Base-by-base conservation (phyloP, 2,888 invertebrate species). In the Lamellibrachia columna region DNA sequence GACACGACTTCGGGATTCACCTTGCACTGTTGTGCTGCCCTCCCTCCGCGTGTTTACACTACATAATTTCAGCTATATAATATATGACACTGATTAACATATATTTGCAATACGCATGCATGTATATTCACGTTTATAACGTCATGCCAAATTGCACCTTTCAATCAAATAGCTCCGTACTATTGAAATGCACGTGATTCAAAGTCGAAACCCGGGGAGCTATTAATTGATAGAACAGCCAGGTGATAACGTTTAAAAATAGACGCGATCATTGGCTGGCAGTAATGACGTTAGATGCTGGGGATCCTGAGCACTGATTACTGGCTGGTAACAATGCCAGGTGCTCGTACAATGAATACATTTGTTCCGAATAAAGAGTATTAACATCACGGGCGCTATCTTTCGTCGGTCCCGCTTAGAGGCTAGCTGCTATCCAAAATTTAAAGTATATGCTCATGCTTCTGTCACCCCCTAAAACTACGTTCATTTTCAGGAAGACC, bases 1-100 rank as follows among this genome's bases (percentile, higher is more conserved):
- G 75, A 75, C 75, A 75, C 75, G 75, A 75, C 75, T 75, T 75
- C 75, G 75, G 75, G 75, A 75, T 75, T 75, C 75, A 75, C 75
- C 75, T 75, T 75, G 75, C 22, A n/a, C 75, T n/a, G 75, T 3
- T 75, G 22, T 75, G 75, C 6, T 75, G n/a, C 75, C 75, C 75
- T 75, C 75, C 75, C 75, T 75, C 75, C 75, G 15, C 4, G n/a
- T 75, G n/a, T 75, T 75, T 75, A 75, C 75, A 75, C 1, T 75
- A 75, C 22, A 15, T 22, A 75, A 75, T 75, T 75, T 6, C 15
- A 75, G 40, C 0, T 1, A 40, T 40, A 40, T 40, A 40, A 15
- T 22, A n/a, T 11, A 22, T 15, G 75, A 11, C 75, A 75, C 22
- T 3, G 75, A 22, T 75, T 22, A 75, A 22, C 75, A n/a, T 75